Evolutionary conservation across 2,888 invertebrate species (phyloP).

Genomic region (Scelioninae gen. 2): DNA sequence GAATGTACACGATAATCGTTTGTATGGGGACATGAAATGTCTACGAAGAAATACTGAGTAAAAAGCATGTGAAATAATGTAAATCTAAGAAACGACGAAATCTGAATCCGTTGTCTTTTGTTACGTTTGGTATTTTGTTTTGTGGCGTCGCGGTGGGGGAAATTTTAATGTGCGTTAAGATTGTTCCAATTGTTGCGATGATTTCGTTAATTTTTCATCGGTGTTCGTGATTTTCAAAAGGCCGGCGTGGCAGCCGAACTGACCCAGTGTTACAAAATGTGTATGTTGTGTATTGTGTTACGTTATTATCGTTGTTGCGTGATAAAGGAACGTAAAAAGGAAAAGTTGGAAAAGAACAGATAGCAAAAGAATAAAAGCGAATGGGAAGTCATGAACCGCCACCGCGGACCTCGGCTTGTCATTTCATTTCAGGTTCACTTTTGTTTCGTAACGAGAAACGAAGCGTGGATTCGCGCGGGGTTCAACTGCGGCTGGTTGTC

Average conservation of each 20-base stretch:
- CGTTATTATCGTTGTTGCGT: slow-evolving; percentile 68
- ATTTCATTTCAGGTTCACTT: slow-evolving; percentile 17
- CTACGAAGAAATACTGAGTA: no score
- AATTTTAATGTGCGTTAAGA: slow-evolving; percentile 37
- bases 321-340: slow-evolving; percentile 35
- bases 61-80: no score
- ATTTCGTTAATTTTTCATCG: slow-evolving; percentile 32
- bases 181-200: slow-evolving; percentile 41
- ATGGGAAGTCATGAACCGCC: no score
- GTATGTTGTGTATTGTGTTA: slow-evolving; percentile 68
- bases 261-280: slow-evolving; percentile 59
- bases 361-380: no score
- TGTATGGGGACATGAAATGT: no score
- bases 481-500: slow-evolving; percentile 6
- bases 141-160: slow-evolving; percentile 17
- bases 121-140: no score
- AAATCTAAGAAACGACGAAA: no score
- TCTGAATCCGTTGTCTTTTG: no score
- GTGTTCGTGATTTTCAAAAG: slow-evolving; percentile 55
- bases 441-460: not conserved
- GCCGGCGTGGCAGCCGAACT: slow-evolving; percentile 45
- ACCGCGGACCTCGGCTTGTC: not conserved
- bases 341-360: not conserved
- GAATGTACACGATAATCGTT: no score
- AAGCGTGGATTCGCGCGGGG: slow-evolving; percentile 2